Base-by-base conservation (phyloP, 1,140 invertebrate species). In the Pseudomyrmex pallidus region DNA sequence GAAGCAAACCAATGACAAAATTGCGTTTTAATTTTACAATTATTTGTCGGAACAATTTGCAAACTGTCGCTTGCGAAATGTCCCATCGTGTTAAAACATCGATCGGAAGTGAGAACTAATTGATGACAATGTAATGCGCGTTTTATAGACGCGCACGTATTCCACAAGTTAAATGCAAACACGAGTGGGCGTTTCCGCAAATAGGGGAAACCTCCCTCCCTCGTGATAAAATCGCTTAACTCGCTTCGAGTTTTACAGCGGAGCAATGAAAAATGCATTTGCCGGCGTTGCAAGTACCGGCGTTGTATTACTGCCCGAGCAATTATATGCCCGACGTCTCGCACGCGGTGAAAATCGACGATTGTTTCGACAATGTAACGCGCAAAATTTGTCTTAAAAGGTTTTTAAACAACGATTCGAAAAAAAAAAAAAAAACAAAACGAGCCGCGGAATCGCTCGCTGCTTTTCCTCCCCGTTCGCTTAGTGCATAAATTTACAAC, bases 1-100 rank as follows among this genome's bases (percentile, higher is more conserved):
- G 35, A 35, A 35, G 4, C 5, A 35, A 35, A 35, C 5, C 20
- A 54, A 10, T 44, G 54, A 44, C 12, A 25, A 15, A 67, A 15
- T 35, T 70, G 13, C 0, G 1, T 35, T 76, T 66, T 44, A 77
- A 20, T 7, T 54, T 54, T 66, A 20, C 1, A 25, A 77, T 20
- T 20, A 54, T 54, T 76, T 8, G 48, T 10, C 12, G 0, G 0
- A 8, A 17, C 52, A 77, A 67, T 77, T n/a, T 67, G 25, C 25
- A 77, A 77, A 77, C 35, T 66, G 54, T 54, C 54, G 74, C 48
- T 44, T 67, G n/a, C 25, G 46, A 66, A 77, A 77, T 54, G 35
- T 35, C 35, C 12, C 25, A 25, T 25, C 22, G 25, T 22, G 13
- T 20, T 67, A 67, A 52, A 74, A 59, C 57, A 4, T 44, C 62